Evolutionary conservation across 2,113 vertebrate genomes (phyloP).

Genomic region (Myiozetetes cayanensis): DNA sequence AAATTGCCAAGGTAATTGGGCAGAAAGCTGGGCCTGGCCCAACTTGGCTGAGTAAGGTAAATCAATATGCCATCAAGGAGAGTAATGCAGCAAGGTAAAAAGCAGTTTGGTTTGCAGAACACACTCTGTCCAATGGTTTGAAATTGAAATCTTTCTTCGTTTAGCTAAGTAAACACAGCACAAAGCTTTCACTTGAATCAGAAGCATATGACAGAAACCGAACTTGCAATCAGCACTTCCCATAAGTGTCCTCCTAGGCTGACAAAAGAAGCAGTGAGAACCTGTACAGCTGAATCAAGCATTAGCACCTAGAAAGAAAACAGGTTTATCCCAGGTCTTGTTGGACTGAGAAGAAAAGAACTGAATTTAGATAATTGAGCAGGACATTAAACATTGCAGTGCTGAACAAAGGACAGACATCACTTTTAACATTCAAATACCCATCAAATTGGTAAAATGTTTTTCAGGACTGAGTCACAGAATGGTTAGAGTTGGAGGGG

Average conservation of each 20-base stretch:
- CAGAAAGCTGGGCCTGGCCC: background rate
- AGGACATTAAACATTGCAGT: background rate
- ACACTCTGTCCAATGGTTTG: background rate
- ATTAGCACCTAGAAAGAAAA: background rate
- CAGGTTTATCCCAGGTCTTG: background rate
- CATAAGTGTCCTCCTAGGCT: background rate
- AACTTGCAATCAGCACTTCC: background rate
- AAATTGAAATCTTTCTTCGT: background rate
- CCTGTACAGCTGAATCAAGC: background rate
- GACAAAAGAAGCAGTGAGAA: background rate
- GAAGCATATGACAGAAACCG: background rate
- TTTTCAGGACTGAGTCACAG: background rate
- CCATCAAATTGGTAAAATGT: background rate
- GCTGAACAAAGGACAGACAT: background rate
- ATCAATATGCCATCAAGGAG: constrained; percentile 1
- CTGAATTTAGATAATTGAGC: background rate
- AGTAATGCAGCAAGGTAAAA: background rate
- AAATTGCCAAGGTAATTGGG: background rate
- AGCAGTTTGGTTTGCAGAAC: background rate
- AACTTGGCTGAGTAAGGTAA: background rate
- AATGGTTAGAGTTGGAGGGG: background rate
- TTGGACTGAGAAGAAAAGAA: background rate
- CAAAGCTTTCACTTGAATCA: background rate
- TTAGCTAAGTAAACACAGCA: background rate
- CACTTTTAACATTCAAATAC: background rate